Percentiles rank a stretch among this genome's conserved stretches.
phyloP scores from a whole-genome alignment of 2,113 vertebrate genomes.

The Penelope pileata region DNA sequence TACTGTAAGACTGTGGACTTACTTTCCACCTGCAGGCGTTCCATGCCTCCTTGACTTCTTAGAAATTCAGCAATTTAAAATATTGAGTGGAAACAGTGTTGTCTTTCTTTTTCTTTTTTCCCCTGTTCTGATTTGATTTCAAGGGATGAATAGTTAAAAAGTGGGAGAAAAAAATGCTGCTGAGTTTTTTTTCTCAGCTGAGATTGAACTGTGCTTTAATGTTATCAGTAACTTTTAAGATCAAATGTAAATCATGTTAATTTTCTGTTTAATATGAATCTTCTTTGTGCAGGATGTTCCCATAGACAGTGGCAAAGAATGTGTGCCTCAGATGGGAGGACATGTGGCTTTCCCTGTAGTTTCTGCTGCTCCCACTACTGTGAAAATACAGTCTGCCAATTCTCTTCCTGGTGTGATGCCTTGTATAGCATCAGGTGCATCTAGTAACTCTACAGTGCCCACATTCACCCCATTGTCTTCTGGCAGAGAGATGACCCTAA shows the following conservation, averaged over 20 bases:
- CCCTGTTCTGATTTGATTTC: background rate
- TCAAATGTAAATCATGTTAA: background rate
- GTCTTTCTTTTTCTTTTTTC: background rate
- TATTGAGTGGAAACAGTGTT: background rate
- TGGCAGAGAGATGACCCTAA: conserved; percentile 28
- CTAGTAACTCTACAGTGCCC: background rate
- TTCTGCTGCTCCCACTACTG: background rate
- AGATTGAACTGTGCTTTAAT: background rate
- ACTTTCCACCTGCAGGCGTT: background rate
- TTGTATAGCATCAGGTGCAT: background rate
- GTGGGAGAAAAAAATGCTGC: background rate
- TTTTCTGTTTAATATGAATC: background rate
- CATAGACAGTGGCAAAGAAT: background rate
- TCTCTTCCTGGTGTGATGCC: background rate
- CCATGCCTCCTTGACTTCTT: background rate
- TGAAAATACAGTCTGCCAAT: background rate
- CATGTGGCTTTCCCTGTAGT: background rate
- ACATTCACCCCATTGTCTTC: background rate
- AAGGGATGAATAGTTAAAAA: background rate
- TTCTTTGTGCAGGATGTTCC: conserved; percentile 52
- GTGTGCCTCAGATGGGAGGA: conserved; percentile 19
- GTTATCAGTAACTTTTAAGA: background rate
- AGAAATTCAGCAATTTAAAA: background rate
- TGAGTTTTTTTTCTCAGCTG: background rate
- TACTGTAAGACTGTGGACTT: background rate